Conservation (phyloP, 2,797 vertebrate genomes). For the Euthynnus affinis region DNA sequence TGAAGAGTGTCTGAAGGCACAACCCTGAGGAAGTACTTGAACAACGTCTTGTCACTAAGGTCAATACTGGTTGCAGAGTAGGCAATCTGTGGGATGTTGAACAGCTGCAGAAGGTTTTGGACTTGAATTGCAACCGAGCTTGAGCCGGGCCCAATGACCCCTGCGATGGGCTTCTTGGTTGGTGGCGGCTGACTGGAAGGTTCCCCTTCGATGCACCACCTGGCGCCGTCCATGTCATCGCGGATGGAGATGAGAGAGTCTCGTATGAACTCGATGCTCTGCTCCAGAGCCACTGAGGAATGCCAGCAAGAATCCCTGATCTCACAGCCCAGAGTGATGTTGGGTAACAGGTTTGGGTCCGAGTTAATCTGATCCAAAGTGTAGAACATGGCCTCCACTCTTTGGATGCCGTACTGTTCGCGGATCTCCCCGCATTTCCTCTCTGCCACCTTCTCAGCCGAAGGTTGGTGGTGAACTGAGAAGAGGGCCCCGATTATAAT, state of each 20-base stretch:
- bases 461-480: slow-evolving; percentile 96
- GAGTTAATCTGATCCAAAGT: slow-evolving; percentile 96
- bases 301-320: slow-evolving; percentile 99
- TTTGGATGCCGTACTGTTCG: slow-evolving; percentile 98
- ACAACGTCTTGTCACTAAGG: slow-evolving; percentile 96
- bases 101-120: slow-evolving; percentile 96
- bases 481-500: slow-evolving; percentile 98
- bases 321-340: slow-evolving; percentile 97
- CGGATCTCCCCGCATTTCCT: slow-evolving; percentile 97
- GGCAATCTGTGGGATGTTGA: slow-evolving; percentile 99
- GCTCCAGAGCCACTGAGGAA: slow-evolving; percentile 96
- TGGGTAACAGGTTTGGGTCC: slow-evolving; percentile 93
- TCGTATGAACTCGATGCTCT: slow-evolving; percentile 98
- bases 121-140: slow-evolving; percentile 99
- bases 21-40: slow-evolving; percentile 98
- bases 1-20: slow-evolving; percentile 97
- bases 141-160: slow-evolving; percentile 97
- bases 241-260: slow-evolving; percentile 98
- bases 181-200: slow-evolving; percentile 86
- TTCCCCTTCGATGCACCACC: slow-evolving; percentile 91
- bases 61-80: slow-evolving; percentile 98
- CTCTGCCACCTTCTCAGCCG: slow-evolving; percentile 95
- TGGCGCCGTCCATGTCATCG: slow-evolving; percentile 91
- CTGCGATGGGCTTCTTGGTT: slow-evolving; percentile 96
- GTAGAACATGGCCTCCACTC: slow-evolving; percentile 99